A percentile compares a stretch with the other conserved stretches of the same genome.
phyloP scores from a whole-genome alignment of 2,888 invertebrate genomes.

The Chrysina gloriosa region DNA sequence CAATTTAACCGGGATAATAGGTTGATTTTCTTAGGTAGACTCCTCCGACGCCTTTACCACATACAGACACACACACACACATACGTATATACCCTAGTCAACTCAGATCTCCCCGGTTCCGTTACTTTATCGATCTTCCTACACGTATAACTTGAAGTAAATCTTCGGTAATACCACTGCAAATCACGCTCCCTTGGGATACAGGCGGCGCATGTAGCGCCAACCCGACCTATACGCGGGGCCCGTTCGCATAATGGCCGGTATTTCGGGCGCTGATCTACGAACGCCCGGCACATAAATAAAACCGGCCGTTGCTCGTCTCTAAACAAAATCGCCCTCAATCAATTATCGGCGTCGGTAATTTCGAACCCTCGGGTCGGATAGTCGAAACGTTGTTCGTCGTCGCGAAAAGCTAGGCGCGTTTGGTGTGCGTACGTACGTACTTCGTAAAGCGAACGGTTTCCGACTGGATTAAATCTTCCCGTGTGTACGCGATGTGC shows the following conservation, averaged over 20 bases:
- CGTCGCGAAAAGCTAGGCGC: background rate
- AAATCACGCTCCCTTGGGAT: conserved; percentile 28
- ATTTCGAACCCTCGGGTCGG: conserved; percentile 17
- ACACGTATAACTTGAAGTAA: conserved; percentile 17
- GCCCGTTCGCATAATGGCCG: conserved; percentile 60
- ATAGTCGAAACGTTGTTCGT: background rate
- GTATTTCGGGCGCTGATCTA: conserved; percentile 60
- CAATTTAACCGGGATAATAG: background rate
- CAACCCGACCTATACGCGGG: too few relatives aligned
- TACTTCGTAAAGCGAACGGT: background rate
- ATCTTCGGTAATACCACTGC: conserved; percentile 37
- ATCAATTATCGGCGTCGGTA: conserved; percentile 57
- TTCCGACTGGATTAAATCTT: conserved; percentile 5
- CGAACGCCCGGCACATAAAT: conserved; percentile 62
- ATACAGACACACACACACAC: background rate
- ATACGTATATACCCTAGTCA: background rate
- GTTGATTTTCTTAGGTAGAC: background rate
- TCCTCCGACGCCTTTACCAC: background rate
- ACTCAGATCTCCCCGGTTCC: too few relatives aligned
- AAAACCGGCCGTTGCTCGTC: conserved; percentile 54
- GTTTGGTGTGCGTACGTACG: background rate
- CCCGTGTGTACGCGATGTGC: background rate
- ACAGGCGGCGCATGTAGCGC: background rate
- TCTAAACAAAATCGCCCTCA: conserved; percentile 59
- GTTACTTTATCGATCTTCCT: background rate